Percentiles rank a stretch among this genome's conserved stretches.
Evolutionary conservation across 1,140 invertebrate species (phyloP).

Genomic region (Pygmarrhopalites habei): DNA sequence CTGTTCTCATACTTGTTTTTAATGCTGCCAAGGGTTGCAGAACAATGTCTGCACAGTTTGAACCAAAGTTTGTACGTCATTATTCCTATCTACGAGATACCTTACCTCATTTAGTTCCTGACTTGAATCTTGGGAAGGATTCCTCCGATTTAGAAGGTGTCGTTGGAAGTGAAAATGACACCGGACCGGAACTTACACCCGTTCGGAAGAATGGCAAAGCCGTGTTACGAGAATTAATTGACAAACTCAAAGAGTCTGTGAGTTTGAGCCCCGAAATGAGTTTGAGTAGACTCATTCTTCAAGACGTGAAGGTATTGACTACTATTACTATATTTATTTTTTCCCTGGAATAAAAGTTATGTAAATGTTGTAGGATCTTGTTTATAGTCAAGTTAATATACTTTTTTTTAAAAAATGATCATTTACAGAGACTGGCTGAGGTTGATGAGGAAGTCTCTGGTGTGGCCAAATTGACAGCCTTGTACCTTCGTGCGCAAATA

Average conservation of each 20-base stretch:
- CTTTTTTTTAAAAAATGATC: background rate
- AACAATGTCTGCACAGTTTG: constrained; percentile 84
- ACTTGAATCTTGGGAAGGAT: constrained; percentile 55
- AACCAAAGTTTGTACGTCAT: constrained; percentile 82
- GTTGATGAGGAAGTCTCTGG: constrained; percentile 75
- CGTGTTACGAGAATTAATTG: constrained; percentile 29
- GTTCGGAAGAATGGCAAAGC: constrained; percentile 19
- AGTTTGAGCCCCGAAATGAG: constrained; percentile 17
- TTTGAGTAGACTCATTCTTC: constrained; percentile 33
- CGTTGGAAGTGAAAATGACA: background rate
- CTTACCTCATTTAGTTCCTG: constrained; percentile 84
- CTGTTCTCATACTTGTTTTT: constrained; percentile 83
- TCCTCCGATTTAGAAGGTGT: background rate
- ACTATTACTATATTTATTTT: no score
- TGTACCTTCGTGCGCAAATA: constrained; percentile 56
- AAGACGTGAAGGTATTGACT: constrained; percentile 39
- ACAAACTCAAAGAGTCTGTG: constrained; percentile 31
- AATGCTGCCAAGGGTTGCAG: constrained; percentile 86
- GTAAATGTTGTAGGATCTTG: no score
- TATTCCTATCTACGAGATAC: constrained; percentile 91
- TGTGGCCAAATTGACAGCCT: constrained; percentile 73
- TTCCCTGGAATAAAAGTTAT: no score
- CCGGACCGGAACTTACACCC: background rate
- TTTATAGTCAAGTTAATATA: no score
- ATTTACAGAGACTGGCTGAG: constrained; percentile 56